Evolutionary conservation across 2,797 vertebrate species (phyloP), one percentile per base, ranked within the genome.

Genomic region (Acropternis orthonyx): DNA sequence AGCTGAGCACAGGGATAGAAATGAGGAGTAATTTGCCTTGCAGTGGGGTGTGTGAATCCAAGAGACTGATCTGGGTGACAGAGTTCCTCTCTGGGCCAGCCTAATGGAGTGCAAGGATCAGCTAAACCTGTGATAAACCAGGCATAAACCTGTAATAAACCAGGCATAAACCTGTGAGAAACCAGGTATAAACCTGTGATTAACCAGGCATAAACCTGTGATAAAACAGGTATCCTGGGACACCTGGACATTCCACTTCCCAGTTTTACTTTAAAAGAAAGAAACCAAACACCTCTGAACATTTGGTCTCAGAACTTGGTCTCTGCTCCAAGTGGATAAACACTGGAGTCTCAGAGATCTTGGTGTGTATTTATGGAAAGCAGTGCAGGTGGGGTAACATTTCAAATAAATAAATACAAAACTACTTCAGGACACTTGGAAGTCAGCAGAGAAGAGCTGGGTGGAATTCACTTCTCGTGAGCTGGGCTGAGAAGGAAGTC

Each of bases 381-480:
- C 82, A 43, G 34, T 2, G 15, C 85, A 96, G 91, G 85, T 86
- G 92, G 58, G 73, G 83, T 93, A 86, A 93, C 59, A 88, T 92
- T 75, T 52, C 88, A 78, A 81, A 88, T 36, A 90, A 95, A 95
- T 28, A 95, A 85, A 89, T 6, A 79, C 59, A 88, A 86, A 90
- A 85, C 48, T 44, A 48, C 37, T 85, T 81, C 55, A 43, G 37
- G 86, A 72, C 14, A 27, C 73, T 68, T 51, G 61, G 82, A 48
- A 95, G n/a, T 14, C 62, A 68, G 89, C 89, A 78, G 75, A 65
- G 61, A 92, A 65, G 61, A 68, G 56, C 0, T 5, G 18, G 34
- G 24, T 51, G 39, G 85, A 27, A 28, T 32, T 39, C n/a, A 44
- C 17, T 72, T 11, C 39, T 79, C 61, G 4, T 14, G 43, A 12